Conservation (phyloP, 1,140 invertebrate species). For the Drosophila baimaii region DNA sequence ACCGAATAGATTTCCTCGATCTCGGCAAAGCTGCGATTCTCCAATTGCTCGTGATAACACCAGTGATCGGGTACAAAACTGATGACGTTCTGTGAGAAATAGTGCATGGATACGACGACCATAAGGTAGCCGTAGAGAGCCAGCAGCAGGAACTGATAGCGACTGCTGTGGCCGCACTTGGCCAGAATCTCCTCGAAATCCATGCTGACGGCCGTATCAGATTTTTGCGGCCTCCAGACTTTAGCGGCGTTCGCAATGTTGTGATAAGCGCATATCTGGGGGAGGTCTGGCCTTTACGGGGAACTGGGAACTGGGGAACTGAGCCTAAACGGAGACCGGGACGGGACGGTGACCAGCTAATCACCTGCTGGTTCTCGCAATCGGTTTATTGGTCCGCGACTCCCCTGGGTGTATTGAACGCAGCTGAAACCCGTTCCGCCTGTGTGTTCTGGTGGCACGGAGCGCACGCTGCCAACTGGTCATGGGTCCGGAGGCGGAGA, state of each 20-base stretch:
- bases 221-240: slow-evolving; percentile 9
- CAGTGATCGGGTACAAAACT: slow-evolving; percentile 85
- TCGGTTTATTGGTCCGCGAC: slow-evolving; percentile 35
- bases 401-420: slow-evolving; percentile 35
- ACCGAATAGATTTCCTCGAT: slow-evolving; percentile 57
- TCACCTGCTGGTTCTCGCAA: slow-evolving; percentile 27
- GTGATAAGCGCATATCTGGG: slow-evolving; percentile 46
- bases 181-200: slow-evolving; percentile 86
- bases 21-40: slow-evolving; percentile 57
- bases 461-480: slow-evolving; percentile 59
- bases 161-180: slow-evolving; percentile 86
- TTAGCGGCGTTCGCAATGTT: slow-evolving; percentile 17
- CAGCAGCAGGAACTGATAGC: slow-evolving; percentile 87
- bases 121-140: slow-evolving; percentile 64
- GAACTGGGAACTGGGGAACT: neutral
- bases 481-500: slow-evolving; percentile 5
- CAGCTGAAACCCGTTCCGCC: slow-evolving; percentile 61
- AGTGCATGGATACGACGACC: slow-evolving; percentile 85
- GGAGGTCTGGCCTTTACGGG: slow-evolving; percentile 23
- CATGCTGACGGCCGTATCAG: slow-evolving; percentile 45
- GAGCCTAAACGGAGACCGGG: neutral
- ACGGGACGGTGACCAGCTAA: slow-evolving; percentile 2
- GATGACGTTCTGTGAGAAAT: slow-evolving; percentile 86
- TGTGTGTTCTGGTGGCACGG: slow-evolving; percentile 38
- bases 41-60: slow-evolving; percentile 79